Conservation (phyloP, 2,113 vertebrate species). For the Anguilla rostrata region DNA sequence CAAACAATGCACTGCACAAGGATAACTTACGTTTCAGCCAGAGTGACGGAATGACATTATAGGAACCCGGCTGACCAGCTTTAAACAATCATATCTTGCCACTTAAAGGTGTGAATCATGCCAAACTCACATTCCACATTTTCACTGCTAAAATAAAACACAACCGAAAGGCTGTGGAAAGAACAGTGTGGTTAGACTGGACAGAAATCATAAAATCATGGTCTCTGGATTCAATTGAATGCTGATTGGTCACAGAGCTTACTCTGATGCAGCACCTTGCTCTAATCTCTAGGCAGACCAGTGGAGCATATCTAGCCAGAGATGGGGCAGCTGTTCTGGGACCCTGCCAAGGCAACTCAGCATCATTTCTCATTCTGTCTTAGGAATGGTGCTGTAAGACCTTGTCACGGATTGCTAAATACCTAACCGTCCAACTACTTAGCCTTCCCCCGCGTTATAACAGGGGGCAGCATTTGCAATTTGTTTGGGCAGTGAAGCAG, state of each 20-base stretch:
- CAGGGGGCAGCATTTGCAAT: background rate
- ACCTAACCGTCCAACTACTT: conserved; percentile 7
- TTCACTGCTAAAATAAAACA: background rate
- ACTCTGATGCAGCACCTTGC: background rate
- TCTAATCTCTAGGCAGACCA: conserved; percentile 25
- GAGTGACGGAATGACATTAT: too few relatives aligned
- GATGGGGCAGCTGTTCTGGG: background rate
- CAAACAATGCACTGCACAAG: too few relatives aligned
- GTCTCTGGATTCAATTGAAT: too few relatives aligned
- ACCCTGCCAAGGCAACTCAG: background rate
- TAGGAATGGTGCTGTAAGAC: background rate
- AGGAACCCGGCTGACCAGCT: background rate
- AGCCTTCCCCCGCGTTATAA: conserved; percentile 6
- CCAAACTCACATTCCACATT: background rate
- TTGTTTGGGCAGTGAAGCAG: background rate
- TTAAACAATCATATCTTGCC: background rate
- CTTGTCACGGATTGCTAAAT: conserved; percentile 12
- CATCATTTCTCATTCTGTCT: conserved; percentile 29
- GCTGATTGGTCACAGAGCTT: background rate
- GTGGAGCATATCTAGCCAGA: background rate
- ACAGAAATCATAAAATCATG: background rate
- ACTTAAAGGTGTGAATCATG: background rate
- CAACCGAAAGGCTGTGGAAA: too few relatives aligned
- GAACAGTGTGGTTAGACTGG: background rate
- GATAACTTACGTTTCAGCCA: too few relatives aligned